Conservation (phyloP, 2,113 vertebrate species). For the Coptodon bakossiorum region DNA sequence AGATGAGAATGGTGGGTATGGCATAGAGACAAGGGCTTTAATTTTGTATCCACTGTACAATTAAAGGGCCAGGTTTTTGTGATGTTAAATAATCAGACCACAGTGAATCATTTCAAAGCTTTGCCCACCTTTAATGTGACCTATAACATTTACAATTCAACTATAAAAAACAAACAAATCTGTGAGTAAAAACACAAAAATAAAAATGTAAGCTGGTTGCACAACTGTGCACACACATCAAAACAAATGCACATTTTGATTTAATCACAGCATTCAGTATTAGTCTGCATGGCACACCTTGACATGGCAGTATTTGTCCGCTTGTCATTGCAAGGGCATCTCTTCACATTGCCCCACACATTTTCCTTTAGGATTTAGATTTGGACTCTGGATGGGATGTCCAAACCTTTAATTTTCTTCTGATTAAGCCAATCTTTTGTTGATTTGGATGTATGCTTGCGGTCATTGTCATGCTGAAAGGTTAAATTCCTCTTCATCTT, state of each 20-base stretch:
- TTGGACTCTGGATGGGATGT: not conserved
- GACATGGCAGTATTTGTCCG: not conserved
- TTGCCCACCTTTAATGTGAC: not conserved
- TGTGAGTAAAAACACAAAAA: not conserved
- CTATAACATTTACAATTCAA: not conserved
- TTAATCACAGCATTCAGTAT: not conserved
- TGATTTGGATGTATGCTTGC: not conserved
- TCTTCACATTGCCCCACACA: not conserved
- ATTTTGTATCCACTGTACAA: not conserved
- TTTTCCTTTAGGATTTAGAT: not conserved
- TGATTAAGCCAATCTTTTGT: not conserved
- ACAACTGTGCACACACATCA: not conserved
- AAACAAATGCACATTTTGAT: not conserved
- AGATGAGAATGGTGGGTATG: not conserved
- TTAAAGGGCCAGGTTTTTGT: not conserved
- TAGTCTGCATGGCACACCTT: not conserved
- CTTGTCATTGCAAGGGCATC: not conserved
- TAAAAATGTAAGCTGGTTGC: not conserved
- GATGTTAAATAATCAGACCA: not conserved
- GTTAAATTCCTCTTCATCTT: not conserved
- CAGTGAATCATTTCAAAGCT: not conserved
- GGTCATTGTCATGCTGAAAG: not conserved
- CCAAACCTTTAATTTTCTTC: not conserved
- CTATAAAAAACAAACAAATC: not conserved
- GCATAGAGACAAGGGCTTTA: not conserved